A percentile compares a stretch with the other conserved stretches of the same genome.
Conservation (phyloP, 2,797 vertebrate genomes). For the Tolypeutes matacus region DNA sequence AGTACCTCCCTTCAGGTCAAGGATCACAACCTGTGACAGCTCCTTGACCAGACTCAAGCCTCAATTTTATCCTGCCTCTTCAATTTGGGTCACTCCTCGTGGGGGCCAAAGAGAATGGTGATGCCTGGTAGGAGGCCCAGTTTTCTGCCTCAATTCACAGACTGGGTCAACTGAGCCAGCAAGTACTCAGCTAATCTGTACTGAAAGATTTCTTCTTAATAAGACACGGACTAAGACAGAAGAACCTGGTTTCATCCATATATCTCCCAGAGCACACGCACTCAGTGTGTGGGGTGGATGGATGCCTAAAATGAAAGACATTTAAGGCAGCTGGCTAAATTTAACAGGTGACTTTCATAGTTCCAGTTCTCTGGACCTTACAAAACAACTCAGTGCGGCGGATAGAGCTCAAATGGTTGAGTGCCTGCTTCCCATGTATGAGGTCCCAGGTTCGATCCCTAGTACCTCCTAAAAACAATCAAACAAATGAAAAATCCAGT, state of each 20-base stretch:
- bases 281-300: not conserved
- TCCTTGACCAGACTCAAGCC: not conserved
- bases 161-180: not conserved
- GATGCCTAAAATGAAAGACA: not conserved
- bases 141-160: not conserved
- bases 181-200: not conserved
- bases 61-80: conserved; percentile 6
- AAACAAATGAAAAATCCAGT: too few relatives aligned
- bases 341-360: not conserved
- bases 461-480: too few relatives aligned
- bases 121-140: not conserved
- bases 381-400: not conserved
- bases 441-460: too few relatives aligned
- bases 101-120: not conserved
- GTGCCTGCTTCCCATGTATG: too few relatives aligned
- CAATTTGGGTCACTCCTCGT: not conserved
- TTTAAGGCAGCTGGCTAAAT: not conserved
- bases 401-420: too few relatives aligned
- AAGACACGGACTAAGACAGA: not conserved
- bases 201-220: conserved; percentile 41
- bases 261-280: not conserved
- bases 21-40: not conserved
- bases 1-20: not conserved
- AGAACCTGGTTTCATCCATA: not conserved
- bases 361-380: not conserved